Percentiles rank a stretch among this genome's conserved stretches.
These are phyloP conservation scores for Horisme vitalbata DNA, from an alignment of 2,888 invertebrate species.

Conservation along the genomic window DNA sequence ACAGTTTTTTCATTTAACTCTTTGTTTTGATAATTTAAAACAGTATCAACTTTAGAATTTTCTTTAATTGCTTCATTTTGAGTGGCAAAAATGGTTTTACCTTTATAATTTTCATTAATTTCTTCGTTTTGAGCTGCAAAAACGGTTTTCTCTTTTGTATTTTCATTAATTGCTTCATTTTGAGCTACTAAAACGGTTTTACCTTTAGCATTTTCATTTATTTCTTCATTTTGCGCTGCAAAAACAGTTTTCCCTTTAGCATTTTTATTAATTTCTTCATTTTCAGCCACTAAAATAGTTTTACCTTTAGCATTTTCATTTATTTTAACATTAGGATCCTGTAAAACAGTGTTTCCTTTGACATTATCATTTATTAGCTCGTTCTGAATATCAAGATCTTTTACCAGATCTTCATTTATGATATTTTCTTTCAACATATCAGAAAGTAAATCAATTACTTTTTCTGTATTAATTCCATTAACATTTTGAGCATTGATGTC, in stretches of 20 bases:
- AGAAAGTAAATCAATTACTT: slow-evolving; percentile 4
- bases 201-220: background rate
- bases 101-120: background rate
- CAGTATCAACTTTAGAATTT: no score
- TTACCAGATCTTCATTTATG: background rate
- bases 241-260: background rate
- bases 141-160: background rate
- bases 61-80: no score
- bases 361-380: slow-evolving; percentile 1
- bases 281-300: background rate
- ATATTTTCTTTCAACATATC: slow-evolving; percentile 8
- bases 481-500: slow-evolving; percentile 5
- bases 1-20: no score
- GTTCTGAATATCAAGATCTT: background rate
- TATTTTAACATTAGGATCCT: background rate
- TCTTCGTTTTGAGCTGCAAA: background rate
- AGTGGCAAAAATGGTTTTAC: background rate
- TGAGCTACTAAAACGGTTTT: background rate
- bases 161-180: background rate
- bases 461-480: slow-evolving; percentile 13
- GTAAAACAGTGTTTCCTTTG: background rate
- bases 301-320: background rate
- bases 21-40: no score
- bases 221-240: background rate
- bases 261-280: background rate